phyloP scores from a whole-genome alignment of 2,797 vertebrate genomes.

The Oryzias sinensis region DNA sequence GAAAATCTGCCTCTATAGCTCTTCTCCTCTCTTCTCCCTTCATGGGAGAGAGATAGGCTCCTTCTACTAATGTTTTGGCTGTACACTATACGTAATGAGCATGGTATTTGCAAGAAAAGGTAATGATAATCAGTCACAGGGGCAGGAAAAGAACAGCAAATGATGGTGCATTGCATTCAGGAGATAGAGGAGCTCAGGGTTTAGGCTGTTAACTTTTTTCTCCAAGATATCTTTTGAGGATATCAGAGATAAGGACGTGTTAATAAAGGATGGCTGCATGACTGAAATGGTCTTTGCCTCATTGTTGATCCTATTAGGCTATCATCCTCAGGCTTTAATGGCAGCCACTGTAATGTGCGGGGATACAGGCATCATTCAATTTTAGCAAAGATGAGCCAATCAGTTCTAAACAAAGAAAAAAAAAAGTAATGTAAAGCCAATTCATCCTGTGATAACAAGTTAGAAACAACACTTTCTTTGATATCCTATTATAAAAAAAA shows the following conservation, averaged over 20 bases:
- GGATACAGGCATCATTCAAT: slow-evolving; percentile 39
- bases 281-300: slow-evolving; percentile 58
- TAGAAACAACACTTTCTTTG: slow-evolving; percentile 1
- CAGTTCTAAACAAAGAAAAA: slow-evolving; percentile 15
- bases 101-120: slow-evolving; percentile 86
- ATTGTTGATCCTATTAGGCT: slow-evolving; percentile 63
- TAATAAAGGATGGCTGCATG: slow-evolving; percentile 64
- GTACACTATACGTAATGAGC: slow-evolving; percentile 81
- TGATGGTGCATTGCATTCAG: slow-evolving; percentile 73
- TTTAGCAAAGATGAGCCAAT: slow-evolving; percentile 28
- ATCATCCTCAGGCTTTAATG: slow-evolving; percentile 58
- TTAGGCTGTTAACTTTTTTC: slow-evolving; percentile 75
- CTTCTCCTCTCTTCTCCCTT: slow-evolving; percentile 73
- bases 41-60: slow-evolving; percentile 79
- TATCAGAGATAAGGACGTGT: slow-evolving; percentile 71
- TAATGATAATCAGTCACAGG: slow-evolving; percentile 84
- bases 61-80: slow-evolving; percentile 78
- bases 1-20: slow-evolving; percentile 81
- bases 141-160: slow-evolving; percentile 70
- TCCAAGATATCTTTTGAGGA: slow-evolving; percentile 73
- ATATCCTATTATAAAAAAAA: background rate
- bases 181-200: slow-evolving; percentile 74
- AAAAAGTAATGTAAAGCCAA: slow-evolving; percentile 14
- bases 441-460: slow-evolving; percentile 15
- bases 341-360: slow-evolving; percentile 46